These are phyloP conservation scores for Drosophila vallismaia DNA, from an alignment of 2,888 invertebrate species.

Conservation along the genomic window DNA sequence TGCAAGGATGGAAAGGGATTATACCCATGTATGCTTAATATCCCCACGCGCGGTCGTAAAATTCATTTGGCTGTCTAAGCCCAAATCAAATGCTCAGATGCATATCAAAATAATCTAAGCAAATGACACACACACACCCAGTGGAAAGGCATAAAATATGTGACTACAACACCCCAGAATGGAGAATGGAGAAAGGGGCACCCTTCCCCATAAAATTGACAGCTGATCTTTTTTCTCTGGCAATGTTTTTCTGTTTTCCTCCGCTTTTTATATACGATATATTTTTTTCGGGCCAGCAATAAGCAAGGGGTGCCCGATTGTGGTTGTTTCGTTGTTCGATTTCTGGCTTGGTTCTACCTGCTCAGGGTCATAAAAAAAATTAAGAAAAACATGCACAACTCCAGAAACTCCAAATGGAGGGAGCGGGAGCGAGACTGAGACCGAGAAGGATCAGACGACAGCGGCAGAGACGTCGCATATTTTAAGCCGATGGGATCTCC, in stretches of 20 bases:
- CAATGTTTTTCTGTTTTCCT: slow-evolving; percentile 8
- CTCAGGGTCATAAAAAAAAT: slow-evolving; percentile 67
- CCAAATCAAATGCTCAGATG: slow-evolving; percentile 61
- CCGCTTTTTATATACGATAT: slow-evolving; percentile 4
- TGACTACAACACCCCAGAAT: slow-evolving; percentile 32
- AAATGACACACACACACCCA: slow-evolving; percentile 38
- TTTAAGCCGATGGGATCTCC: slow-evolving; percentile 60
- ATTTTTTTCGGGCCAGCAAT: slow-evolving; percentile 42
- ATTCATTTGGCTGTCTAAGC: slow-evolving; percentile 28
- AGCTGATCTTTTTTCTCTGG: slow-evolving; percentile 62
- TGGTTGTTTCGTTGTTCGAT: slow-evolving; percentile 34
- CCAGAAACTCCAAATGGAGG: slow-evolving; percentile 24
- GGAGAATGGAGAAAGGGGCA: slow-evolving; percentile 33
- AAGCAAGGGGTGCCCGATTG: slow-evolving; percentile 54
- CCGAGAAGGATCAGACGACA: slow-evolving; percentile 31
- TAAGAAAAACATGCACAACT: slow-evolving; percentile 67
- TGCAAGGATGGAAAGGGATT: slow-evolving; percentile 28
- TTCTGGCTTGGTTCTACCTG: slow-evolving; percentile 54
- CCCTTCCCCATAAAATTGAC: slow-evolving; percentile 61
- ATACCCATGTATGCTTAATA: slow-evolving; percentile 3
- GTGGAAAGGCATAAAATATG: slow-evolving; percentile 48
- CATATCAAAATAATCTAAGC: slow-evolving; percentile 64
- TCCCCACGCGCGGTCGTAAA: slow-evolving; percentile 43
- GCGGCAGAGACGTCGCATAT: slow-evolving; percentile 60
- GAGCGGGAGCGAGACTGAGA: slow-evolving; percentile 25